Evolutionary conservation across 2,888 invertebrate genomes (phyloP).

Genomic region (Mimachlamys varia): DNA sequence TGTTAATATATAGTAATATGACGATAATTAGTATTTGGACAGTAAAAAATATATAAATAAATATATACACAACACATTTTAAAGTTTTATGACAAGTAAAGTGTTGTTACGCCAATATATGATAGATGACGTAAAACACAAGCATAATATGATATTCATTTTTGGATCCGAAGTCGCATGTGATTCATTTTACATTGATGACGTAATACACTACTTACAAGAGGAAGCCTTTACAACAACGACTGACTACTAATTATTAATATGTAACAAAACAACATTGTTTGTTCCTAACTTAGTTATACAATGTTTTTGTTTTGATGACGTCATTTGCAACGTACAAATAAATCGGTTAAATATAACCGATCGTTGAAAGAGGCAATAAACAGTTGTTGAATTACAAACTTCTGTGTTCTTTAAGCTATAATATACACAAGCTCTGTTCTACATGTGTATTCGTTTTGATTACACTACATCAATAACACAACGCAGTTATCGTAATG

Average conservation of each 20-base stretch:
- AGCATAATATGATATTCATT: too few relatives aligned
- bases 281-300: neutral
- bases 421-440: neutral
- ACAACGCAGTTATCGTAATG: too few relatives aligned
- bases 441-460: neutral
- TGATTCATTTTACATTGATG: too few relatives aligned
- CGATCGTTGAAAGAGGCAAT: neutral
- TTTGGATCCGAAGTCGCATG: too few relatives aligned
- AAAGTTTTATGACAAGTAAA: too few relatives aligned
- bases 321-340: neutral
- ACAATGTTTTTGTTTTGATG: neutral
- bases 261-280: neutral
- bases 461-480: too few relatives aligned
- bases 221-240: neutral
- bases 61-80: too few relatives aligned
- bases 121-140: too few relatives aligned
- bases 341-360: conserved; percentile 18
- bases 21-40: too few relatives aligned
- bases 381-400: neutral
- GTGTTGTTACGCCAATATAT: too few relatives aligned
- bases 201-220: neutral
- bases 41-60: too few relatives aligned
- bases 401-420: neutral
- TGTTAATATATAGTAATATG: too few relatives aligned
- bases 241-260: neutral